Conservation (phyloP, 2,797 vertebrate genomes). For the Arremon aurantiirostris region DNA sequence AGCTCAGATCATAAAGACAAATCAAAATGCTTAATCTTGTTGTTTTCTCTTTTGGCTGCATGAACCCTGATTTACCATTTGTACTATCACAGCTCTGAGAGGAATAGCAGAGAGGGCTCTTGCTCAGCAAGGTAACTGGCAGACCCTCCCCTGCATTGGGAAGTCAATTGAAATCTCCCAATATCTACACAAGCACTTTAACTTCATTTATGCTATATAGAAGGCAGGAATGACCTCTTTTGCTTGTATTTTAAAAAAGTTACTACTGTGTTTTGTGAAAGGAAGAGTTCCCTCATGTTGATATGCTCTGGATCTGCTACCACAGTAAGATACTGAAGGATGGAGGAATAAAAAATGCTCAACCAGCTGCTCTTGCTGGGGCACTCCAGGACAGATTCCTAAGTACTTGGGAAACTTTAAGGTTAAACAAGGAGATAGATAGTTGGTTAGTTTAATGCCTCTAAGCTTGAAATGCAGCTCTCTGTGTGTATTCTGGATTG, state of each 20-base stretch:
- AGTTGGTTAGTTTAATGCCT: background rate
- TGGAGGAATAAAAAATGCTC: background rate
- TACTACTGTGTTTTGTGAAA: background rate
- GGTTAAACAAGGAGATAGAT: background rate
- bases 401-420: background rate
- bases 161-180: background rate
- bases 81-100: background rate
- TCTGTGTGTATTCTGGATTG: background rate
- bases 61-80: background rate
- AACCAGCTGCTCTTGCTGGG: background rate
- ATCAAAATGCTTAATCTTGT: background rate
- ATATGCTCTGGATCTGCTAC: background rate
- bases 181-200: background rate
- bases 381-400: background rate
- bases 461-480: background rate
- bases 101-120: background rate
- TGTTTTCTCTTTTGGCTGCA: background rate
- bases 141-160: background rate
- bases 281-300: background rate
- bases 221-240: background rate
- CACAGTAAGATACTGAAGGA: background rate
- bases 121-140: background rate
- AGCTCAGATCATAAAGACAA: background rate
- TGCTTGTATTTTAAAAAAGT: background rate
- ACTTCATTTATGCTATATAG: background rate